Evolutionary conservation across 2,113 vertebrate genomes (phyloP), one percentile per base, ranked within the genome.

Genomic region (Scomber japonicus): DNA sequence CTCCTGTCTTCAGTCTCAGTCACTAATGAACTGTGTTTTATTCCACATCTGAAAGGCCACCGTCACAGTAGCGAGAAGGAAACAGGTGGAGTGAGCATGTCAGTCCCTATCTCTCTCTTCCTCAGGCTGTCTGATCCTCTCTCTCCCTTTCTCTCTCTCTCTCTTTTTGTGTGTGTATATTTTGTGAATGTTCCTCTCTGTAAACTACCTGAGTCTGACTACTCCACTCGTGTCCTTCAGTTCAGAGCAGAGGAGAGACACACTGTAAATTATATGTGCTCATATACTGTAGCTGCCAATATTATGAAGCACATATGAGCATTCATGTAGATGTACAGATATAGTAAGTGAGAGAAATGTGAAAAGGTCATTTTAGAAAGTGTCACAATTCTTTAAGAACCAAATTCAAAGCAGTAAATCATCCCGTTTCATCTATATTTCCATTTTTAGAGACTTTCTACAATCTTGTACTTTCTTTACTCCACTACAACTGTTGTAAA

Each of bases 21-120:
- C 53, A 46, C 79, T 70, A 80, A 82, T 80, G 62, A 78, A 74
- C 70, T 45, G 17, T 35, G 40, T 57, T 80, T 40, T 70, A 78
- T 71, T 81, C 54, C 40, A n/a, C 59, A 71, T 65, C 76, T 77
- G 68, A 82, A 80, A 80, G 48, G 67, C 71, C 75, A 68, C 56
- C 4, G 14, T 45, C 55, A 55, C 27, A 46, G 45, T 49, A 6
- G 51, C 40, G 24, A 54, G 16, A 75, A 71, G 54, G 72, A 71
- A 81, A 78, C 77, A 75, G 54, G 60, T 83, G 77, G 69, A 60
- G 85, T 19, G 57, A 65, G 35, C 9, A 7, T 40, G 35, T 40
- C 7, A 40, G 24, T 27, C 2, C 24, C 24, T 27, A 27, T 27
- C 24, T 45, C 31, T 62, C 31, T 68, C 45, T n/a, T 24, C 5